Conservation (phyloP, 1,140 invertebrate genomes). For the Brachionus koreanus region DNA sequence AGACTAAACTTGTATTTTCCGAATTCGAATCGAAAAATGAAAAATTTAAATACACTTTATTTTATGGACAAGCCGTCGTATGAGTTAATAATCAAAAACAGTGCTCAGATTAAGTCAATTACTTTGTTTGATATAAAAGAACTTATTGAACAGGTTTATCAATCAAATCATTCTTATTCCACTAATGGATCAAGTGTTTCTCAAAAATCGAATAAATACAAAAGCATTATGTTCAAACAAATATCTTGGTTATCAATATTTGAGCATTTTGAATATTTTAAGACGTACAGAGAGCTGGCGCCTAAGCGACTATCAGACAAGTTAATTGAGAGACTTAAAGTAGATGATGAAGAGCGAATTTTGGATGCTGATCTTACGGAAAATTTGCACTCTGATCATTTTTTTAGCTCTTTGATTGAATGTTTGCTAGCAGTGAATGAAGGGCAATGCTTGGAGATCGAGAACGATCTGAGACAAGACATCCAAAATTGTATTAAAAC, state of each 20-base stretch:
- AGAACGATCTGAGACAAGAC: neutral
- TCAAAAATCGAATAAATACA: neutral
- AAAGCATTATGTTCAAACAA: neutral
- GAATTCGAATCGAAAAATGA: neutral
- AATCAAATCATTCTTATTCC: neutral
- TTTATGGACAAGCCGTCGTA: neutral
- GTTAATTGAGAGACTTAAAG: neutral
- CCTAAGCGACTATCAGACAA: neutral
- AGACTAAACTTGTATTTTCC: slow-evolving; percentile 3
- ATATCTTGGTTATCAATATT: neutral
- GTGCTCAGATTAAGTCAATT: neutral
- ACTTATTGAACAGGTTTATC: neutral
- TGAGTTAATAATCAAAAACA: neutral
- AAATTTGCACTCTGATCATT: neutral
- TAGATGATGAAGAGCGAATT: neutral
- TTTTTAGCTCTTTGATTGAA: neutral
- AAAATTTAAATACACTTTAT: neutral
- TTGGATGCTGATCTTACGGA: neutral
- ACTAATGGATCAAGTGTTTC: neutral
- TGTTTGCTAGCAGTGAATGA: neutral
- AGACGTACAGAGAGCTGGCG: neutral
- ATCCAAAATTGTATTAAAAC: neutral
- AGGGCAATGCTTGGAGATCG: neutral
- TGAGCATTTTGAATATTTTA: neutral
- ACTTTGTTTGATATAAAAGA: neutral